Percentiles rank a stretch among this genome's conserved stretches.
phyloP scores from a whole-genome alignment of 2,113 vertebrate species.

The Ornithorhynchus anatinus region DNA sequence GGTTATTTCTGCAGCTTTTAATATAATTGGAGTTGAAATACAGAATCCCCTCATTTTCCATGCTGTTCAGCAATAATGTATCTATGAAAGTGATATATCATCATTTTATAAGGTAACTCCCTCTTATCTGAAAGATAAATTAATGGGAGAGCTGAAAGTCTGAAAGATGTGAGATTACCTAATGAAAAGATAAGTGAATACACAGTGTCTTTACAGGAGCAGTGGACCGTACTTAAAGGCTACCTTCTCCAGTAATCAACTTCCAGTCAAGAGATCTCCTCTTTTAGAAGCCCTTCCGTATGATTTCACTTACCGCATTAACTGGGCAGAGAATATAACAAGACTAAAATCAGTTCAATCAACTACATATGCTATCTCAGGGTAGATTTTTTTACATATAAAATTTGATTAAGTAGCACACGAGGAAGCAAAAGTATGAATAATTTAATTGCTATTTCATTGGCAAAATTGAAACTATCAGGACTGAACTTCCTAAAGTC shows the following conservation, averaged over 20 bases:
- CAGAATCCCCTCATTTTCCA: background rate
- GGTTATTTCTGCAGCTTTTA: background rate
- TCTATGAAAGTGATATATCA: background rate
- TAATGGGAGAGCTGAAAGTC: background rate
- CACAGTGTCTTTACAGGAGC: background rate
- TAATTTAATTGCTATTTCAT: too few species aligned
- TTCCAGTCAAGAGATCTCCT: background rate
- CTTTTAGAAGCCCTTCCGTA: too few species aligned
- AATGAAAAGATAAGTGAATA: background rate
- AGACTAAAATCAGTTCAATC: too few species aligned
- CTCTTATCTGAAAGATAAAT: background rate
- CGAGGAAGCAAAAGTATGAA: background rate
- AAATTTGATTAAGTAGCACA: background rate
- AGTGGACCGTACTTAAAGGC: background rate
- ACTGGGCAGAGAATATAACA: too few species aligned
- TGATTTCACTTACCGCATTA: too few species aligned
- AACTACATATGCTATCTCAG: too few species aligned
- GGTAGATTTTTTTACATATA: background rate
- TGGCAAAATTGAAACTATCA: too few species aligned
- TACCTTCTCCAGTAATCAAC: background rate
- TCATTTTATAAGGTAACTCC: background rate
- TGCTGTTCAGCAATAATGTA: background rate
- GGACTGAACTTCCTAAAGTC: too few species aligned
- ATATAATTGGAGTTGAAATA: slow-evolving; percentile 9
- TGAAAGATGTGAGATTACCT: background rate